These are phyloP conservation scores for Catocala fraxini DNA, from an alignment of 2,888 invertebrate species.

Conservation along the genomic window DNA sequence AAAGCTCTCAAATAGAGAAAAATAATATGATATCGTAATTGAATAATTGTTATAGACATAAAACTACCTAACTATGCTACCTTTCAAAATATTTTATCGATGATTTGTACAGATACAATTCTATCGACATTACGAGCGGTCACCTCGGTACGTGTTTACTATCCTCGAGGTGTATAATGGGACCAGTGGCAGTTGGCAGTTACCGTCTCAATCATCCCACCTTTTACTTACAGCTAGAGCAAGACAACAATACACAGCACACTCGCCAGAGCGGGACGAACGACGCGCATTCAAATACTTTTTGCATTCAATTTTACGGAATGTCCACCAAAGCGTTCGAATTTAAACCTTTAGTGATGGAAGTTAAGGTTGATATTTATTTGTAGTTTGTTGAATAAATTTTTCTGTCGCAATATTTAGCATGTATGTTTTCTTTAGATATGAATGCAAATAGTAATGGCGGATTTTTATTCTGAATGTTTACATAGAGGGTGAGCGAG, in stretches of 20 bases:
- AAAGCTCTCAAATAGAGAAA: too few species aligned
- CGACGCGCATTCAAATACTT: conserved; percentile 72
- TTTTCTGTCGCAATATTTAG: conserved; percentile 79
- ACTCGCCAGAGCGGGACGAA: conserved; percentile 57
- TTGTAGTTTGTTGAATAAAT: conserved; percentile 39
- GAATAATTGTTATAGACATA: too few species aligned
- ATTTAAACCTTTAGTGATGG: not conserved
- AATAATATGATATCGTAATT: too few species aligned
- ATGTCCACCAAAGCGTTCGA: conserved; percentile 28
- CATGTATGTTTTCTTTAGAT: conserved; percentile 87
- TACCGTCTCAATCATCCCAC: conserved; percentile 85
- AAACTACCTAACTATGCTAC: too few species aligned
- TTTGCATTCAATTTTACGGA: conserved; percentile 73
- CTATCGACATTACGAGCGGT: conserved; percentile 47
- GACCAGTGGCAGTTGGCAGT: conserved; percentile 87
- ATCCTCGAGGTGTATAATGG: conserved; percentile 81
- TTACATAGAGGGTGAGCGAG: conserved; percentile 80
- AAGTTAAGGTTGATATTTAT: conserved; percentile 46
- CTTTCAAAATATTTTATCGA: conserved; percentile 6
- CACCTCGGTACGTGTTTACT: conserved; percentile 70
- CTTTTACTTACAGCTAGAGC: conserved; percentile 78
- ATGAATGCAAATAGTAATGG: conserved; percentile 88
- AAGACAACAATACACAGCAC: conserved; percentile 50
- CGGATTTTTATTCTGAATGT: conserved; percentile 86
- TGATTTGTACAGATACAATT: not conserved